A percentile compares a stretch with the other conserved stretches of the same genome.
Conservation (phyloP, 1,140 invertebrate species). For the Eciton burchellii region DNA sequence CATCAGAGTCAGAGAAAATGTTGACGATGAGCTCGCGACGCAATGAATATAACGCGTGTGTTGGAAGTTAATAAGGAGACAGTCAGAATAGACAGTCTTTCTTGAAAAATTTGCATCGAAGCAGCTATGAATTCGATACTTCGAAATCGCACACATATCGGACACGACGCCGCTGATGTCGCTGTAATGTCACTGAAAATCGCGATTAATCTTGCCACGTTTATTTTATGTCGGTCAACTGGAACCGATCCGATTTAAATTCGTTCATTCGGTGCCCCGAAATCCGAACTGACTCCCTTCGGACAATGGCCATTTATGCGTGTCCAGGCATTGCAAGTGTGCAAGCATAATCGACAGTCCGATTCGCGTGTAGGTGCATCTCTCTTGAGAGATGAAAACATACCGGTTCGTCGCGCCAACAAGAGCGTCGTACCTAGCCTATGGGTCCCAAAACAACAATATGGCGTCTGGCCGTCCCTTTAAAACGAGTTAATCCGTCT, state of each 20-base stretch:
- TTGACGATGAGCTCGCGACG: no score
- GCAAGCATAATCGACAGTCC: slow-evolving; percentile 55
- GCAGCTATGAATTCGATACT: no score
- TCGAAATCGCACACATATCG: no score
- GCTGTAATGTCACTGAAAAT: no score
- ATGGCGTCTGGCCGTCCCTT: slow-evolving; percentile 74
- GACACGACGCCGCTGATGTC: no score
- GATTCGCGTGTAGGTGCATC: slow-evolving; percentile 68
- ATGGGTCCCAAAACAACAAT: slow-evolving; percentile 58
- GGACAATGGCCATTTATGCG: slow-evolving; percentile 56
- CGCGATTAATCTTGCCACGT: slow-evolving; percentile 7
- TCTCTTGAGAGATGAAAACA: slow-evolving; percentile 67
- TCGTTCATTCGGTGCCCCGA: neutral
- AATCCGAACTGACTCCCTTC: slow-evolving; percentile 43
- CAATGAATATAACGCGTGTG: no score
- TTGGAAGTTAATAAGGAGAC: no score
- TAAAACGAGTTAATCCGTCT: slow-evolving; percentile 79
- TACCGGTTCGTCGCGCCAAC: slow-evolving; percentile 60
- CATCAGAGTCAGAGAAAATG: slow-evolving; percentile 10
- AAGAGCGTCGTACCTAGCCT: slow-evolving; percentile 25
- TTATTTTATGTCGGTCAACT: slow-evolving; percentile 27
- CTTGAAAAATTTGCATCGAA: no score
- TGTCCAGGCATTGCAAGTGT: slow-evolving; percentile 56
- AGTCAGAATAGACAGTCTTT: no score
- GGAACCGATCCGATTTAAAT: slow-evolving; percentile 49